phyloP scores from a whole-genome alignment of 2,888 invertebrate genomes.

The Drosophila nigritarsus region DNA sequence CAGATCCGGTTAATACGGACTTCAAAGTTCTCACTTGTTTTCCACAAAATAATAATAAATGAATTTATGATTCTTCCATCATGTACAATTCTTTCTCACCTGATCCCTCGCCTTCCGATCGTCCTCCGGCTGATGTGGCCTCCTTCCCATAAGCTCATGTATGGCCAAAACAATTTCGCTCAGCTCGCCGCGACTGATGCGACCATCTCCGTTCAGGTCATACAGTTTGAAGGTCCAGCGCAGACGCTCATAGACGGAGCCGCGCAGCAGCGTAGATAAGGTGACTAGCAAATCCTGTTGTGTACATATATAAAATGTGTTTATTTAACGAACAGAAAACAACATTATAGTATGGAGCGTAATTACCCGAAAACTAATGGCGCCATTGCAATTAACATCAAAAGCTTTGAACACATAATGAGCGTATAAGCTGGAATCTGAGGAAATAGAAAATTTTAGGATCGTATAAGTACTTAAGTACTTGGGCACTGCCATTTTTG shows the following conservation, averaged over 20 bases:
- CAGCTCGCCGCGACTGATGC: constrained; percentile 95
- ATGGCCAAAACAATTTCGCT: constrained; percentile 95
- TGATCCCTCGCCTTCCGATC: constrained; percentile 94
- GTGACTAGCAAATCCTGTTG: constrained; percentile 96
- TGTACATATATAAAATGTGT: constrained; percentile 6
- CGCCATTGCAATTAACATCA: constrained; percentile 98
- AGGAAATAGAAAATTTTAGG: constrained; percentile 51
- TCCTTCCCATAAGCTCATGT: constrained; percentile 94
- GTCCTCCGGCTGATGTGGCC: constrained; percentile 91
- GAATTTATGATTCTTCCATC: not conserved
- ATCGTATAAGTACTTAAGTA: constrained; percentile 21
- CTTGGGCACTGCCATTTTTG: not conserved
- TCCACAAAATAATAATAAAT: not conserved
- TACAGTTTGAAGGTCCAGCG: constrained; percentile 98
- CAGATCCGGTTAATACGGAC: not conserved
- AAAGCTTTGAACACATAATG: constrained; percentile 99
- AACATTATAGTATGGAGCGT: constrained; percentile 12
- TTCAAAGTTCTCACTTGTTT: not conserved
- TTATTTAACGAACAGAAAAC: not conserved
- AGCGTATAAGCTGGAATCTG: constrained; percentile 98
- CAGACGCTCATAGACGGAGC: constrained; percentile 96
- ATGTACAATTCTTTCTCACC: constrained; percentile 80
- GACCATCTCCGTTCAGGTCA: constrained; percentile 98
- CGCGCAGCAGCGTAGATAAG: constrained; percentile 95
- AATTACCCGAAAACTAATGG: constrained; percentile 98